Base-by-base conservation (phyloP, 2,113 vertebrate species). In the Rhadina sibilatrix region DNA sequence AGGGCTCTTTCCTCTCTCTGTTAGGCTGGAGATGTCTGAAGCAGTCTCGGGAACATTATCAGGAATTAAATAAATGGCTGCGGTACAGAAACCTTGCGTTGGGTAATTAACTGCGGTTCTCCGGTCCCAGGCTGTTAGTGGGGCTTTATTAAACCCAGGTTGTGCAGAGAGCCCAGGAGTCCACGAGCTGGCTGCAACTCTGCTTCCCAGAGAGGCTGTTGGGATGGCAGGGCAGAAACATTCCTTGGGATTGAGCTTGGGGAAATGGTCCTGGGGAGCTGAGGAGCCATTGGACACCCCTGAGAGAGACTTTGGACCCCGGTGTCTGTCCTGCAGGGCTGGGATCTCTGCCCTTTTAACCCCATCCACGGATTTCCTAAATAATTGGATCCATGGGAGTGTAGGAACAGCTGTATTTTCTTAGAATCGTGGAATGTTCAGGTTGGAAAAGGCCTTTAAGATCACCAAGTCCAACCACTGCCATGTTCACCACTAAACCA, bases 71-170 rank as follows among this genome's bases (percentile, higher is more conserved):
- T 13, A 46, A 90, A 83, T 12, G 77, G 31, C 80, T 79, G 87
- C 2, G 76, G 83, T 65, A 3, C 54, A 83, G 87, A 68, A 94
- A 93, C 10, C 21, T 30, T 50, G 18, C 11, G 0, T 47, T 27
- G 70, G 96, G 53, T 96, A 96, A 96, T 85, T 15, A 90, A 79
- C 68, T 89, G 82, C 0, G 70, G 89, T 93, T 97, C 87, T 90
- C 90, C 60, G 38, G 90, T 87, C 96, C 87, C 95, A 17, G 78
- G 65, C 90, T 83, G 13, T 97, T 77, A 52, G 52, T 52, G 88
- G 71, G 92, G 81, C 70, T 65, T 98, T 96, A 96, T 98, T 97
- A 96, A 98, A 96, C 35, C 27, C 96, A 97, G 96, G 47, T 89
- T 96, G 90, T 94, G 97, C 96, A 91, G 83, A 42, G 12, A 61